A percentile compares a stretch with the other conserved stretches of the same genome.
phyloP scores from a whole-genome alignment of 2,797 vertebrate species.

The Enteromius anoplus region DNA sequence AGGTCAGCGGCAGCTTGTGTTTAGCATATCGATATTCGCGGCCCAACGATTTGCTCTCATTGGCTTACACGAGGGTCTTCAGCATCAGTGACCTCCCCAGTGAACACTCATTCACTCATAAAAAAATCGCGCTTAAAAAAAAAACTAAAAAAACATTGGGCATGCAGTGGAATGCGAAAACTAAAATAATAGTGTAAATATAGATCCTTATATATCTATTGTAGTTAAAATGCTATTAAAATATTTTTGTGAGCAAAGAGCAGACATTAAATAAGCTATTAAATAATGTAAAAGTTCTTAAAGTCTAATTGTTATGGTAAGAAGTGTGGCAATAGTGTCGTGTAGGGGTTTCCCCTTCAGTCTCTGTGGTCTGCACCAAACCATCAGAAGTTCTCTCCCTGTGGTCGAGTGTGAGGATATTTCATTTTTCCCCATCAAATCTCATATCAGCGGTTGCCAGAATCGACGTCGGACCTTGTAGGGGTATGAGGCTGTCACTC shows the following conservation, averaged over 20 bases:
- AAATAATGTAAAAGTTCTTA: background rate
- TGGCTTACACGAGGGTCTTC: constrained; percentile 27
- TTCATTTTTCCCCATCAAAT: constrained; percentile 30
- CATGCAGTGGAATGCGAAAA: too few species aligned
- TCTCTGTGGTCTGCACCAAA: background rate
- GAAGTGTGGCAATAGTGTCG: background rate
- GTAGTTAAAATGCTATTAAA: background rate
- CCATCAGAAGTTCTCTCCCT: background rate
- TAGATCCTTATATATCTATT: background rate
- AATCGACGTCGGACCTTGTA: constrained; percentile 20
- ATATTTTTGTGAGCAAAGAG: background rate
- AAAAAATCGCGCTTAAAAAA: background rate
- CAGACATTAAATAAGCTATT: background rate
- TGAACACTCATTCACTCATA: constrained; percentile 47
- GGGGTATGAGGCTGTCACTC: constrained; percentile 23
- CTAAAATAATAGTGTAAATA: too few species aligned
- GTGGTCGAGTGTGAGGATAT: background rate
- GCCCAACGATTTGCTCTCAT: constrained; percentile 30
- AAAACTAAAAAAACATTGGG: background rate
- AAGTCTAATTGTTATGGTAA: background rate
- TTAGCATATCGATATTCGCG: constrained; percentile 51
- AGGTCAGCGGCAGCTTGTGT: constrained; percentile 23
- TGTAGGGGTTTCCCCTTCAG: background rate
- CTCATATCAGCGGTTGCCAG: constrained; percentile 30
- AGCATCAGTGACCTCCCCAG: constrained; percentile 22